Percentiles rank a stretch among this genome's conserved stretches.
phyloP scores from a whole-genome alignment of 2,797 vertebrate species.

The Tympanoctomys barrerae region DNA sequence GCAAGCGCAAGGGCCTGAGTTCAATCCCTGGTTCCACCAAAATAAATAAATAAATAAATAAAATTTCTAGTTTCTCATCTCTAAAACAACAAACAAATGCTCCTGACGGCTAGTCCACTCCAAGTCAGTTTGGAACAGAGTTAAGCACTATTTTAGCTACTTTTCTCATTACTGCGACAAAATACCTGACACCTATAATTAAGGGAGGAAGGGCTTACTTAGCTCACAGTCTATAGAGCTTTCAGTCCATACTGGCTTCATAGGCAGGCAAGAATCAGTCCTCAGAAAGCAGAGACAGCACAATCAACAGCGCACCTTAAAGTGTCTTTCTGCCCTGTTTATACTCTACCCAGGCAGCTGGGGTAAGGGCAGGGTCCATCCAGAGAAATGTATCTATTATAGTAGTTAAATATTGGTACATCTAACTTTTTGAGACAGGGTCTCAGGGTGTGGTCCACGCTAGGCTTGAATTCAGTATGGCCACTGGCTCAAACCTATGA shows the following conservation, averaged over 20 bases:
- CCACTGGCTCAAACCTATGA: too few relatives aligned
- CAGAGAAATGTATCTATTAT: too few relatives aligned
- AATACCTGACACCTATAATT: neutral
- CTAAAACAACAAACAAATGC: constrained; percentile 18
- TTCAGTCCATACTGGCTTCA: neutral
- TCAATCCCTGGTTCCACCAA: too few relatives aligned
- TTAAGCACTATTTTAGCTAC: neutral
- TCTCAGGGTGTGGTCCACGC: too few relatives aligned
- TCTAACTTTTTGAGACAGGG: too few relatives aligned
- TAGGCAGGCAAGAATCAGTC: neutral
- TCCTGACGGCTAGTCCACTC: neutral
- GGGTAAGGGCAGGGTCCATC: neutral
- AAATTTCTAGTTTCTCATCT: neutral
- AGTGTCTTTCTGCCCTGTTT: neutral
- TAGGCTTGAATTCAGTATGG: too few relatives aligned
- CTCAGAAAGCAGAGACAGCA: neutral
- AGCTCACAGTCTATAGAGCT: neutral
- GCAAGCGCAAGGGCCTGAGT: too few relatives aligned
- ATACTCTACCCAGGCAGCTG: neutral
- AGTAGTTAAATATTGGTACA: too few relatives aligned
- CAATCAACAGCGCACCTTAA: neutral
- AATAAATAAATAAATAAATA: too few relatives aligned
- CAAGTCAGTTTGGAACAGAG: neutral
- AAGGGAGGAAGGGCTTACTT: neutral
- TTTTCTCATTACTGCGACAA: neutral